Conservation (phyloP, 2,888 invertebrate species). For the Helicoverpa assulta region DNA sequence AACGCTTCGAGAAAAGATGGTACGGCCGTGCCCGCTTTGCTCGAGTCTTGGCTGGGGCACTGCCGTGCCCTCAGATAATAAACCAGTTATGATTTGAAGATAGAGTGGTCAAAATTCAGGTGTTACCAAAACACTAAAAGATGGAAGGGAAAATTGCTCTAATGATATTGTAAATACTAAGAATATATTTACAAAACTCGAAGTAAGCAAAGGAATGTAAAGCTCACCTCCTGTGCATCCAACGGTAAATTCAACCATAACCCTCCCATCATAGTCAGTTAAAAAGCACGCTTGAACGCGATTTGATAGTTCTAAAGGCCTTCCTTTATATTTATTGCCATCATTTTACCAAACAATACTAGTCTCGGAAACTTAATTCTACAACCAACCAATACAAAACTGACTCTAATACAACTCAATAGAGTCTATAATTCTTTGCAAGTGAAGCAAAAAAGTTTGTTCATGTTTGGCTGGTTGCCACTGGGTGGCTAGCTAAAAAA, state of each 20-base stretch:
- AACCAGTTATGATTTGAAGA: too few relatives aligned
- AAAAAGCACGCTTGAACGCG: slow-evolving; percentile 47
- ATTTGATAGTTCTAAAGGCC: slow-evolving; percentile 78
- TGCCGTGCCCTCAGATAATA: too few relatives aligned
- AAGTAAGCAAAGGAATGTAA: slow-evolving; percentile 8
- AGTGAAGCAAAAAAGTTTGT: slow-evolving; percentile 58
- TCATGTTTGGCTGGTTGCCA: slow-evolving; percentile 82
- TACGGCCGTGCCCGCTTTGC: too few relatives aligned
- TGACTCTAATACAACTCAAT: slow-evolving; percentile 58
- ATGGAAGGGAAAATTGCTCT: neutral
- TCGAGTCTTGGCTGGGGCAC: too few relatives aligned
- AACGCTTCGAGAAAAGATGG: too few relatives aligned
- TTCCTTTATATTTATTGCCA: slow-evolving; percentile 84
- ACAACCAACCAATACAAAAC: slow-evolving; percentile 44
- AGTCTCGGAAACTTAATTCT: slow-evolving; percentile 67
- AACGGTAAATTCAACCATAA: slow-evolving; percentile 40
- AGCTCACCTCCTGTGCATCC: slow-evolving; percentile 10
- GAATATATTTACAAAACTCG: neutral
- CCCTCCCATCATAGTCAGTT: slow-evolving; percentile 37
- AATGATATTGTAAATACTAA: slow-evolving; percentile 1
- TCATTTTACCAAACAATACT: slow-evolving; percentile 85
- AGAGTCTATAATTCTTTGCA: slow-evolving; percentile 62
- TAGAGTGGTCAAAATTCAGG: too few relatives aligned
- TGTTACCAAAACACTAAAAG: too few relatives aligned
- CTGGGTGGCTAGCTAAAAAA: slow-evolving; percentile 72